Percentiles rank a stretch among this genome's conserved stretches.
These are phyloP conservation scores for Blastomussa wellsi DNA, from an alignment of 92 coral and sea anemone species.

Conservation along the genomic window DNA sequence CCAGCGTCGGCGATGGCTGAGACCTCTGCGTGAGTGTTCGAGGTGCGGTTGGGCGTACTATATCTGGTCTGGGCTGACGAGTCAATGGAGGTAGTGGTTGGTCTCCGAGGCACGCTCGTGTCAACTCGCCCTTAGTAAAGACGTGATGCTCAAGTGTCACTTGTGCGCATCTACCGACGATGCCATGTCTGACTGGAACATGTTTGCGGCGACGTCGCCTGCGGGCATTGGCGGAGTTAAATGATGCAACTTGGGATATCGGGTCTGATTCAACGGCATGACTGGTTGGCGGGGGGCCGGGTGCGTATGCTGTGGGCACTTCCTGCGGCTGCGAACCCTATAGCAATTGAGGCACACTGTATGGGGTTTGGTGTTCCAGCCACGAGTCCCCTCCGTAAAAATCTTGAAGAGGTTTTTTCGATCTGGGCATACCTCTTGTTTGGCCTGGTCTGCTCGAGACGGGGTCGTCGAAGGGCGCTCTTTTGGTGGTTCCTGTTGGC, in stretches of 20 bases:
- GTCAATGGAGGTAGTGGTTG: conserved; percentile 53
- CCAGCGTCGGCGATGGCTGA: conserved; percentile 62
- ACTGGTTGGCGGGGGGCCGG: conserved; percentile 29
- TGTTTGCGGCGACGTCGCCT: conserved; percentile 38
- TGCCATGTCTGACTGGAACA: conserved; percentile 26
- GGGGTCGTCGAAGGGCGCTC: conserved; percentile 26
- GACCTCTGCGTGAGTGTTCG: conserved; percentile 41
- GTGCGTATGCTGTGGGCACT: conserved; percentile 35
- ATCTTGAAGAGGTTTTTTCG: conserved; percentile 37
- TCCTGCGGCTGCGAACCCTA: conserved; percentile 44
- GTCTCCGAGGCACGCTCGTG: conserved; percentile 43
- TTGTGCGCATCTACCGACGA: conserved; percentile 15
- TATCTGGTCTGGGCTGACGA: conserved; percentile 16
- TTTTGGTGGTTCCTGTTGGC: conserved; percentile 40
- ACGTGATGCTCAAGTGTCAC: conserved; percentile 53
- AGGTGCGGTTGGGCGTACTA: neutral
- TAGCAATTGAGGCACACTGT: conserved; percentile 52
- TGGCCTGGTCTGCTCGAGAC: conserved; percentile 31
- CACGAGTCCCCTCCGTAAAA: conserved; percentile 63
- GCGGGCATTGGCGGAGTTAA: conserved; percentile 14
- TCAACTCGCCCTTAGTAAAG: conserved; percentile 61
- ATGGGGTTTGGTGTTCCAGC: conserved; percentile 63
- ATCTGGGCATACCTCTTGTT: conserved; percentile 53
- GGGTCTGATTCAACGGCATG: conserved; percentile 48
- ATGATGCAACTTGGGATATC: conserved; percentile 50